These are phyloP conservation scores for Antigone vipio DNA, from an alignment of 2,113 vertebrate species.

Conservation along the genomic window DNA sequence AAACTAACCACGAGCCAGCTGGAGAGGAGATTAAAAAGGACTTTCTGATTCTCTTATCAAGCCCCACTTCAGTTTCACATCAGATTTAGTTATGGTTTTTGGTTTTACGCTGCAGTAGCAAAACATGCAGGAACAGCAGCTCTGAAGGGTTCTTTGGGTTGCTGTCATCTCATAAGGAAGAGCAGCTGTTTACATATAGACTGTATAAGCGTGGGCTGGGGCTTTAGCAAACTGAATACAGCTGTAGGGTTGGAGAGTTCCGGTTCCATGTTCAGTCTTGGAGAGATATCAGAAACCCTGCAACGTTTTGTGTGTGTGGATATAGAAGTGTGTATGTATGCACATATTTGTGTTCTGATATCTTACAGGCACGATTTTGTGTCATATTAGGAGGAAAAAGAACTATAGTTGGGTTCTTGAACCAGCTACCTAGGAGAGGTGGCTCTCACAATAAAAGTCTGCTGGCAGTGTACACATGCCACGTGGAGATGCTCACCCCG, in stretches of 20 bases:
- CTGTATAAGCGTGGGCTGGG: background rate
- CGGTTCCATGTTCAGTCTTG: background rate
- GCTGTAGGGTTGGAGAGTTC: background rate
- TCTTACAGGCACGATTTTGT: background rate
- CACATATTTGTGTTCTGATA: background rate
- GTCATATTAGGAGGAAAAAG: background rate
- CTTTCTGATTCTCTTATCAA: background rate
- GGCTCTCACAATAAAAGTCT: background rate
- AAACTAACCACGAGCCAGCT: background rate
- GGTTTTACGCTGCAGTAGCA: background rate
- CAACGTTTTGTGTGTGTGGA: background rate
- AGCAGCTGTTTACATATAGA: background rate
- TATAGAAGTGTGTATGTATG: background rate
- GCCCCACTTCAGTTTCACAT: background rate
- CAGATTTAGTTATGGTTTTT: background rate
- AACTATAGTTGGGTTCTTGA: background rate
- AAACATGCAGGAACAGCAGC: background rate
- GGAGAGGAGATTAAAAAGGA: background rate
- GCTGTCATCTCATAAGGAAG: background rate
- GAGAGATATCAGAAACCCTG: background rate
- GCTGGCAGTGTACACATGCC: accelerated
- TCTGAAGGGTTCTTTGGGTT: background rate
- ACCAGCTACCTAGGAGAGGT: background rate
- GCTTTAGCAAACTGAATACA: background rate
- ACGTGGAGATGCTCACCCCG: background rate